phyloP scores from a whole-genome alignment of 2,797 vertebrate species.

The Megaceryle alcyon region DNA sequence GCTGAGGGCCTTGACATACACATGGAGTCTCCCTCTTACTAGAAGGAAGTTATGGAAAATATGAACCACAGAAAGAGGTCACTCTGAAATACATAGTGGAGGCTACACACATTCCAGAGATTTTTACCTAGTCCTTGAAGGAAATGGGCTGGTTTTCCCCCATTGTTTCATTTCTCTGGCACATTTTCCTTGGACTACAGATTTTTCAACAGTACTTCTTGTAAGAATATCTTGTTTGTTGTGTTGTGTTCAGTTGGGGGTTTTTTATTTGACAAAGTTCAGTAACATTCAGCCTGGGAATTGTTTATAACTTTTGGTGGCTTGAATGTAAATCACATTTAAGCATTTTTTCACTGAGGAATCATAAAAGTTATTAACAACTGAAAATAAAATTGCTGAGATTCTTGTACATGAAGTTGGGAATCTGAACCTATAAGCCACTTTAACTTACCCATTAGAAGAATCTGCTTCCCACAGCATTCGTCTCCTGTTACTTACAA shows the following conservation, averaged over 20 bases:
- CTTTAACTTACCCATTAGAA: neutral
- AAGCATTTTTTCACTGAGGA: slow-evolving; percentile 17
- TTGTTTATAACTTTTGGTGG: neutral
- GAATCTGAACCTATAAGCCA: neutral
- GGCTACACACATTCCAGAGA: slow-evolving; percentile 11
- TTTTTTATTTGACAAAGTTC: neutral
- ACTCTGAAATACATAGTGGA: neutral
- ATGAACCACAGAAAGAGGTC: neutral
- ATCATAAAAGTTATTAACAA: neutral
- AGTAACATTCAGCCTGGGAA: neutral
- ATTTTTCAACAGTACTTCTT: neutral
- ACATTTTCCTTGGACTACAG: neutral
- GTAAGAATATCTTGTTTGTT: slow-evolving; percentile 3
- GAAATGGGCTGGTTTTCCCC: slow-evolving; percentile 8
- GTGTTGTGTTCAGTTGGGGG: neutral
- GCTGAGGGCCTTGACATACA: neutral
- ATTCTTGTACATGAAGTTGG: neutral
- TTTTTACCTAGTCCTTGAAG: slow-evolving; percentile 29
- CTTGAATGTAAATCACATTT: slow-evolving; percentile 17
- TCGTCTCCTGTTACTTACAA: neutral
- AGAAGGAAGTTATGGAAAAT: neutral
- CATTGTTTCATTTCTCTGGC: slow-evolving; percentile 43
- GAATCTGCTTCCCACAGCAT: neutral
- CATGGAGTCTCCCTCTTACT: neutral
- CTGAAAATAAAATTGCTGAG: slow-evolving; percentile 3